These are phyloP conservation scores for Pygoscelis adeliae DNA, from an alignment of 2,113 vertebrate genomes.

Conservation along the genomic window DNA sequence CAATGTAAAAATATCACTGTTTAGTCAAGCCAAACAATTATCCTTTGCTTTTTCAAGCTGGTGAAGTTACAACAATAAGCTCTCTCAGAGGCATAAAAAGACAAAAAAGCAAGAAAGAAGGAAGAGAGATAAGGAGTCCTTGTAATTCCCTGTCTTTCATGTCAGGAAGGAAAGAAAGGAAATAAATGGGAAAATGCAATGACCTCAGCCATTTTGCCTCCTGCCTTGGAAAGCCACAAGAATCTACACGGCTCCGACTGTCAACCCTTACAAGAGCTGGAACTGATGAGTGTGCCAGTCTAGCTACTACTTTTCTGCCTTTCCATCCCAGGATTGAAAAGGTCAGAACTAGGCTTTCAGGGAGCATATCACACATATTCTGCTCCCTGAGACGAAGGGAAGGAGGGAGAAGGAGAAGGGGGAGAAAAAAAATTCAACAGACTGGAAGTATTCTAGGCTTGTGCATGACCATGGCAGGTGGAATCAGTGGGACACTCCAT, in stretches of 20 bases:
- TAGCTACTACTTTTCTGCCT: neutral
- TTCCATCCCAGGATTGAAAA: neutral
- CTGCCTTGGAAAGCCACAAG: neutral
- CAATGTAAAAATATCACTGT: neutral
- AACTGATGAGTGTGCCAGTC: neutral
- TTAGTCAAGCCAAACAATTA: conserved; percentile 29
- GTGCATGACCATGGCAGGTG: neutral
- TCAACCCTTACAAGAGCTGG: neutral
- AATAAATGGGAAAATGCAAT: neutral
- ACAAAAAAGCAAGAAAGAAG: neutral
- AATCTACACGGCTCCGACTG: neutral
- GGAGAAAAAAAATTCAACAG: neutral
- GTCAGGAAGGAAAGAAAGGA: neutral
- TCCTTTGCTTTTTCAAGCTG: neutral
- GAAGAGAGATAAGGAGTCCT: neutral
- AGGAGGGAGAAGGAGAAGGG: neutral
- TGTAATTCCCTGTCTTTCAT: neutral
- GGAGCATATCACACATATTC: neutral
- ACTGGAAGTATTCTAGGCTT: neutral
- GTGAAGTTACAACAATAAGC: neutral
- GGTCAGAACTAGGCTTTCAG: neutral
- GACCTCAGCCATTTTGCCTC: neutral
- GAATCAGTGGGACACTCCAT: neutral
- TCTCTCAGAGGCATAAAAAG: neutral
- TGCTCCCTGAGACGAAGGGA: neutral